These are phyloP conservation scores for Terebella lapidaria DNA, from an alignment of 2,888 invertebrate genomes.

Conservation along the genomic window DNA sequence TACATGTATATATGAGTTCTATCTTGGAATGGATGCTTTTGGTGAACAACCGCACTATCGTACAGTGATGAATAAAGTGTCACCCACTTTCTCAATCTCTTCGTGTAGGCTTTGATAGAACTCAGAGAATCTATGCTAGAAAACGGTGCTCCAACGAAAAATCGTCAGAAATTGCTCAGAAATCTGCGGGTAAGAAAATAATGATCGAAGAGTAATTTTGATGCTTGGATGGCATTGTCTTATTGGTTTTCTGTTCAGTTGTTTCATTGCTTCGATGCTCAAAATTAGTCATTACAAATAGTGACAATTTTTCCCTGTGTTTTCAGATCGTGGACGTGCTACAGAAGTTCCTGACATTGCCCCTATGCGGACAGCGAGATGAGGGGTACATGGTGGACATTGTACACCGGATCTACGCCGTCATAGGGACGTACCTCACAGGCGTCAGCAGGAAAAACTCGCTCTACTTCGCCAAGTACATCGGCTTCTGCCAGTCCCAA, in stretches of 20 bases:
- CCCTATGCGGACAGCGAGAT: slow-evolving; percentile 25
- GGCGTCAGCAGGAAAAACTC: slow-evolving; percentile 37
- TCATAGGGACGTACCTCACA: slow-evolving; percentile 32
- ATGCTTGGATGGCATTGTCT: too few species aligned
- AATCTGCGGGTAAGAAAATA: slow-evolving; percentile 27
- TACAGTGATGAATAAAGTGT: too few species aligned
- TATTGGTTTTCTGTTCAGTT: too few species aligned
- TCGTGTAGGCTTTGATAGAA: slow-evolving; percentile 25
- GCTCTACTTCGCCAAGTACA: slow-evolving; percentile 36
- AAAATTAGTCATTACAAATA: too few species aligned
- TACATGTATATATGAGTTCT: too few species aligned
- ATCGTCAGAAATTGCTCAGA: slow-evolving; percentile 31
- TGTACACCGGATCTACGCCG: slow-evolving; percentile 27
- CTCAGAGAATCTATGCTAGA: slow-evolving; percentile 27
- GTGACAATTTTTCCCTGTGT: too few species aligned
- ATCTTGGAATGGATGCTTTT: too few species aligned
- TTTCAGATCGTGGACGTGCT: slow-evolving; percentile 30
- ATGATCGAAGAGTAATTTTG: too few species aligned
- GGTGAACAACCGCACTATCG: too few species aligned
- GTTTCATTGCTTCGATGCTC: too few species aligned
- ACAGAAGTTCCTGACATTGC: slow-evolving; percentile 29
- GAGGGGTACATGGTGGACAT: slow-evolving; percentile 20
- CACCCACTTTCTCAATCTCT: not conserved
- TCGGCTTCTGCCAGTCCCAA: slow-evolving; percentile 36
- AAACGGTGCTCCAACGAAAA: slow-evolving; percentile 26